These are phyloP conservation scores for Tenualosa thibaudeaui DNA, from an alignment of 2,797 vertebrate genomes.

Conservation along the genomic window DNA sequence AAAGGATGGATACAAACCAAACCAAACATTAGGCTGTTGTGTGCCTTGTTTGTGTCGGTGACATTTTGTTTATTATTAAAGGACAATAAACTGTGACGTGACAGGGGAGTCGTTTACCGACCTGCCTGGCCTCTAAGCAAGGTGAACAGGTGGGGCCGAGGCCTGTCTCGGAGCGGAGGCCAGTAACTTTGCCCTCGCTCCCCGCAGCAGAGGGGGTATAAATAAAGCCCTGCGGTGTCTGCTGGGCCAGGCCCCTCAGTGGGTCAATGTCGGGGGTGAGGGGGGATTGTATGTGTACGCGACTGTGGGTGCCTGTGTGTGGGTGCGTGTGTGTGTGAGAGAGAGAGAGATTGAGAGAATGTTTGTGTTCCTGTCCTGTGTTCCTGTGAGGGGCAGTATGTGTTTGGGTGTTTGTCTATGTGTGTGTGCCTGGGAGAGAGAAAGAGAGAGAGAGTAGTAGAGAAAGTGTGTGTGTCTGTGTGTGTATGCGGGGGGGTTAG, in stretches of 20 bases:
- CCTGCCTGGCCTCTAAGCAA: background rate
- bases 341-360: background rate
- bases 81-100: background rate
- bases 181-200: background rate
- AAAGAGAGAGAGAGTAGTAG: background rate
- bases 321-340: background rate
- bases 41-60: background rate
- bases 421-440: background rate
- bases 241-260: background rate
- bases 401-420: background rate
- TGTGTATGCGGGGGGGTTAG: background rate
- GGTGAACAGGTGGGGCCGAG: constrained; percentile 26
- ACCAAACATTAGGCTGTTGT: background rate
- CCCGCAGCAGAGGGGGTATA: constrained; percentile 24
- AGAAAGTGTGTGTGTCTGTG: background rate
- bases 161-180: background rate
- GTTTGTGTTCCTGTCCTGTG: background rate
- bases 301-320: background rate
- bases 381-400: background rate
- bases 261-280: constrained; percentile 31
- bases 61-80: constrained; percentile 30
- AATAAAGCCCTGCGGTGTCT: constrained; percentile 36
- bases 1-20: background rate
- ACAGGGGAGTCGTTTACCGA: background rate
- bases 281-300: background rate